A percentile compares a stretch with the other conserved stretches of the same genome.
Evolutionary conservation across 1,140 invertebrate species (phyloP).

Genomic region (Zaprionus africanus): DNA sequence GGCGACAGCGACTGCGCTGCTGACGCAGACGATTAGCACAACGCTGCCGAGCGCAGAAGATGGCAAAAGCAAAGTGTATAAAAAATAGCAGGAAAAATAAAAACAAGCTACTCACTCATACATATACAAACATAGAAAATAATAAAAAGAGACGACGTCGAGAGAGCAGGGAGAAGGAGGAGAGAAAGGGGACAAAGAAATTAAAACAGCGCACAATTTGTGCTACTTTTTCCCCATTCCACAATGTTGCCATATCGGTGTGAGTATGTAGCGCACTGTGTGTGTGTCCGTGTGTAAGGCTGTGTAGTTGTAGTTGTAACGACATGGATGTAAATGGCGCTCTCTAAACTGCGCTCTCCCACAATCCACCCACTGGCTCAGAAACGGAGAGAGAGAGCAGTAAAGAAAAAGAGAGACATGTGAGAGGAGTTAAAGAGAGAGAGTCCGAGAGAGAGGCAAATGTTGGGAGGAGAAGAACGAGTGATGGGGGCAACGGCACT

Average conservation of each 20-base stretch:
- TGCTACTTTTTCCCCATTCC: slow-evolving; percentile 81
- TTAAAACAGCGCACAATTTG: slow-evolving; percentile 83
- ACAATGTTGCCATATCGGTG: slow-evolving; percentile 70
- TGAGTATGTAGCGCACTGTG: slow-evolving; percentile 23
- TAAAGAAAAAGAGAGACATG: slow-evolving; percentile 18
- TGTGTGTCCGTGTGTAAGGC: slow-evolving; percentile 23
- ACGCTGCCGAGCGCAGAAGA: slow-evolving; percentile 44
- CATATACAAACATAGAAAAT: slow-evolving; percentile 58
- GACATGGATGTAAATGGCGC: slow-evolving; percentile 51
- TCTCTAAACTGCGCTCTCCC: slow-evolving; percentile 49
- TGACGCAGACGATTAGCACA: slow-evolving; percentile 73
- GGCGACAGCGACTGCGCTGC: slow-evolving; percentile 69
- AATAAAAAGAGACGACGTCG: slow-evolving; percentile 47
- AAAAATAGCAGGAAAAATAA: slow-evolving; percentile 54
- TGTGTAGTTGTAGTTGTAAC: slow-evolving; percentile 50
- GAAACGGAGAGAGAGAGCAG: slow-evolving; percentile 42
- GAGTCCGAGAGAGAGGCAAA: slow-evolving; percentile 13
- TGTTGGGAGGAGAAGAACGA: slow-evolving; percentile 17
- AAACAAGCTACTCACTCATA: slow-evolving; percentile 41
- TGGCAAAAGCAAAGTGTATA: slow-evolving; percentile 46
- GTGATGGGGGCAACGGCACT: slow-evolving; percentile 48
- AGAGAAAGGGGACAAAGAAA: slow-evolving; percentile 60
- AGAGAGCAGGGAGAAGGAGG: slow-evolving; percentile 26
- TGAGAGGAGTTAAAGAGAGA: slow-evolving; percentile 5
- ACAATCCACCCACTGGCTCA: slow-evolving; percentile 54